phyloP scores from a whole-genome alignment of 2,888 invertebrate species.

The Phytoseiulus persimilis region DNA sequence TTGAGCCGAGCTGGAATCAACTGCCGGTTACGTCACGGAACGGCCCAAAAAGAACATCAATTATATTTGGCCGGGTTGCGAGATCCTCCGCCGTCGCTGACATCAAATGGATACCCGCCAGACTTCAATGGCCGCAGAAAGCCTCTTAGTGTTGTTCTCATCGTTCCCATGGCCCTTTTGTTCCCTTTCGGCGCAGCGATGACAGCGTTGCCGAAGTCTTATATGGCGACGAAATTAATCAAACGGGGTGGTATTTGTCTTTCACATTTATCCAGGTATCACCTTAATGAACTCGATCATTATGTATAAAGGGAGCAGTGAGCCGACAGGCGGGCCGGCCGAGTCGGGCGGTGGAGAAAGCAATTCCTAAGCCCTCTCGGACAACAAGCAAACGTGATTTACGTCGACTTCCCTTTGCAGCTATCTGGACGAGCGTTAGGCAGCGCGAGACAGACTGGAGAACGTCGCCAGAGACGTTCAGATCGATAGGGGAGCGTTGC shows the following conservation, averaged over 20 bases:
- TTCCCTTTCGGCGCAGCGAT: neutral
- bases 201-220: neutral
- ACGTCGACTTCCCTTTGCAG: neutral
- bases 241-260: neutral
- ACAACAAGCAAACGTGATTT: neutral
- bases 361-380: neutral
- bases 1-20: neutral
- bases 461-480: neutral
- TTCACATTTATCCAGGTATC: constrained; percentile 5
- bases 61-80: neutral
- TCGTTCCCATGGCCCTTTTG: neutral
- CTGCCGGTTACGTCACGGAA: neutral
- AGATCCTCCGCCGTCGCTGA: neutral
- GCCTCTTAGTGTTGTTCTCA: neutral
- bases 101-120: neutral
- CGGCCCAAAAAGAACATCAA: neutral
- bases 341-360: neutral
- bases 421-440: neutral
- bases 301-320: neutral
- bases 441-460: no score
- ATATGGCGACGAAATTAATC: neutral
- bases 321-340: neutral
- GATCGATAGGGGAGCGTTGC: neutral
- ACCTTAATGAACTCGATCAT: neutral
- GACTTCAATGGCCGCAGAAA: neutral